Percentiles rank a stretch among this genome's conserved stretches.
Conservation (phyloP, 2,888 invertebrate genomes). For the Odontocerum albicorne region DNA sequence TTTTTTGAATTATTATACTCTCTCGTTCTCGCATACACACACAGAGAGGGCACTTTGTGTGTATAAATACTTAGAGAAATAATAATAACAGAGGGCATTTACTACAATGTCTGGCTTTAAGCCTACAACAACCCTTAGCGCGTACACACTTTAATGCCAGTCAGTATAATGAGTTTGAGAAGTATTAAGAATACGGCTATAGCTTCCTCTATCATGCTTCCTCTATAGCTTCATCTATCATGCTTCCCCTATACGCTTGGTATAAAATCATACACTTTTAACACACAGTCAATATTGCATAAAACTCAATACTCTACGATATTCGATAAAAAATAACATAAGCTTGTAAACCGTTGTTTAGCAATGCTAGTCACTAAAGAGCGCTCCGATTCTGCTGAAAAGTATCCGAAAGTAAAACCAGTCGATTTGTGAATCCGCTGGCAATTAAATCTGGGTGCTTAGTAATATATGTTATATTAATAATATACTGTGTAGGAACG, state of each 20-base stretch:
- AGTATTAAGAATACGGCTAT: neutral
- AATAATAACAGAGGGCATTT: constrained; percentile 23
- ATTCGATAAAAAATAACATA: too few species aligned
- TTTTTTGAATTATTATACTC: constrained; percentile 36
- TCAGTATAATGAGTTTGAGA: constrained; percentile 13
- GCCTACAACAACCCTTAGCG: neutral
- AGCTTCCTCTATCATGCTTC: neutral
- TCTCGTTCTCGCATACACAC: constrained; percentile 19
- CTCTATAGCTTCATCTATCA: constrained; percentile 1
- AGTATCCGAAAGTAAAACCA: too few species aligned
- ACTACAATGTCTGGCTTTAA: constrained; percentile 15
- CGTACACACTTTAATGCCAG: constrained; percentile 2
- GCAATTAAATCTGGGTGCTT: too few species aligned
- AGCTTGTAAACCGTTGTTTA: too few species aligned
- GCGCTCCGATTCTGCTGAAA: too few species aligned
- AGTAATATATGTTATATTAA: too few species aligned
- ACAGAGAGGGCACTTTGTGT: neutral
- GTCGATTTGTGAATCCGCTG: too few species aligned
- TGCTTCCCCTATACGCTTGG: constrained; percentile 3
- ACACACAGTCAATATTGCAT: too few species aligned
- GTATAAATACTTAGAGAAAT: constrained; percentile 21
- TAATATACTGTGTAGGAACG: too few species aligned
- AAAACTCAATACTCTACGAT: too few species aligned
- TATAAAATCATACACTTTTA: too few species aligned
- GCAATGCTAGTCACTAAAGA: too few species aligned